Conservation (phyloP, 2,113 vertebrate species). For the Plecturocebus donacophilus region DNA sequence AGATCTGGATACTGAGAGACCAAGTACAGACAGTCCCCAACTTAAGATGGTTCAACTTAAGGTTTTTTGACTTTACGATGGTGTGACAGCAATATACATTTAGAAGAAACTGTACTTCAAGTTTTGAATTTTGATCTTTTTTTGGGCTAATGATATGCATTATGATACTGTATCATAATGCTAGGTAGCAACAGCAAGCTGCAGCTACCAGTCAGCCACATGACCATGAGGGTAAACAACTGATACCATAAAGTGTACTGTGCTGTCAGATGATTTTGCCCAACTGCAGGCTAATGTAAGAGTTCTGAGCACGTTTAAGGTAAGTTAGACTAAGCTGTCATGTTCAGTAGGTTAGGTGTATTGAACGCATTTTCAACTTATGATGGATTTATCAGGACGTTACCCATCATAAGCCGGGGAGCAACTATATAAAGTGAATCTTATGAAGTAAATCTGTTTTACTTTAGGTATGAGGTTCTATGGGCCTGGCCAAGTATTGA, state of each 20-base stretch:
- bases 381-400: neutral
- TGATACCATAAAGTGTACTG: neutral
- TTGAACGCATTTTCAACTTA: neutral
- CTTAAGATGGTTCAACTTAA: neutral
- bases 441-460: neutral
- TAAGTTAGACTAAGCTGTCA: neutral
- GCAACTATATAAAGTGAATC: neutral
- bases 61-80: neutral
- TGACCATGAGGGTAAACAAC: neutral
- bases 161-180: neutral
- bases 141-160: neutral
- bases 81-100: neutral
- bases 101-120: neutral
- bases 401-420: neutral
- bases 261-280: neutral
- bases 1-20: neutral
- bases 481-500: neutral
- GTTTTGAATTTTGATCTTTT: neutral
- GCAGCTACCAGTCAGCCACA: neutral
- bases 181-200: neutral
- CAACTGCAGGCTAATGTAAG: neutral
- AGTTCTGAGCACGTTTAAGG: neutral
- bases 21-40: neutral
- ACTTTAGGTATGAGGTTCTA: neutral
- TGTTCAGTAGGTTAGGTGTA: neutral